These are phyloP conservation scores for Malthinus flaveolus DNA, from an alignment of 2,888 invertebrate species.

Conservation along the genomic window DNA sequence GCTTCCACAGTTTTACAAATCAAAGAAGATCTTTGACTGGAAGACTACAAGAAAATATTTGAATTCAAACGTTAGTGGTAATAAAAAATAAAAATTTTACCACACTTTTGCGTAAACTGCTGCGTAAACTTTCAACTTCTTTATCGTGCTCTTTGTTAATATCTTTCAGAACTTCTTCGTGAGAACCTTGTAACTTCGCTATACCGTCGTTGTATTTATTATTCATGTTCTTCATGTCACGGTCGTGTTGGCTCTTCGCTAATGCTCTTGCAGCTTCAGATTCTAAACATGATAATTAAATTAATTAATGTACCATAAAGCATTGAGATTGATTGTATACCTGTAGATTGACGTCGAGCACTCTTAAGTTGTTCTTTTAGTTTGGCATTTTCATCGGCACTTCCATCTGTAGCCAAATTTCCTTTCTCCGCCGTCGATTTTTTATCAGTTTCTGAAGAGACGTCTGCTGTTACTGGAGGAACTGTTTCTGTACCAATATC, in stretches of 20 bases:
- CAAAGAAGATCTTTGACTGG: not conserved
- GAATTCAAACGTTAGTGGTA: not conserved
- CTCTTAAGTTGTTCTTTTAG: conserved; percentile 5
- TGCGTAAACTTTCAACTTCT: conserved; percentile 58
- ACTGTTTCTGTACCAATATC: no score
- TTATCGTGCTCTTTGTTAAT: conserved; percentile 58
- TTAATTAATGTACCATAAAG: conserved; percentile 28
- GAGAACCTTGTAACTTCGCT: conserved; percentile 58
- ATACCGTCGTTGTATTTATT: conserved; percentile 62
- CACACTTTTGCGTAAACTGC: conserved; percentile 22
- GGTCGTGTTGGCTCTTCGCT: conserved; percentile 60
- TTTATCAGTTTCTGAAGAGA: no score
- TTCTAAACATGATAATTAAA: conserved; percentile 32
- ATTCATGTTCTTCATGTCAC: conserved; percentile 58
- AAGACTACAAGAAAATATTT: conserved; percentile 10
- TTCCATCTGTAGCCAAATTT: no score
- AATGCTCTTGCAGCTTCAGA: conserved; percentile 44
- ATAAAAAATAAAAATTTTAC: not conserved
- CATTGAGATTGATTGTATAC: conserved; percentile 3
- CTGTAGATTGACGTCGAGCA: conserved; percentile 1
- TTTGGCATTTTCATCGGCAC: not conserved
- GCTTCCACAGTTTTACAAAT: conserved; percentile 13
- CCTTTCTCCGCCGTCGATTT: no score
- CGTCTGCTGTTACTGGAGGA: no score
- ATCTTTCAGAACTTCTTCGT: conserved; percentile 58